phyloP scores from a whole-genome alignment of 1,140 invertebrate species.

The Dolichoris vasculosae region DNA sequence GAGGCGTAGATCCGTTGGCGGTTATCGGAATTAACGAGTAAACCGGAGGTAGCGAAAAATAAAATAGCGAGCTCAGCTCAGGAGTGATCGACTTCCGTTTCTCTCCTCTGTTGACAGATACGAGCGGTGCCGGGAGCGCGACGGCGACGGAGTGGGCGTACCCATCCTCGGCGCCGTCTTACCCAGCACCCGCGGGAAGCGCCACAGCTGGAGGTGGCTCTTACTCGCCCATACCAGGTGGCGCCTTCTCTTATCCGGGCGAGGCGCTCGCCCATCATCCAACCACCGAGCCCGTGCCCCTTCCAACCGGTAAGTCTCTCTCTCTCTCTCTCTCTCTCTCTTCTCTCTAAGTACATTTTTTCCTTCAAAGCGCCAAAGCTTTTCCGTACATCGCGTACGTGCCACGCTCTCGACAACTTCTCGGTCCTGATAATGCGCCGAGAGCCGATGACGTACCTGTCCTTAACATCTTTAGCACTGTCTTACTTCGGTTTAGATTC shows the following conservation, averaged over 20 bases:
- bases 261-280: constrained; percentile 72
- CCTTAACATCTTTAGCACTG: too few species aligned
- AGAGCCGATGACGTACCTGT: too few species aligned
- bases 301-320: constrained; percentile 65
- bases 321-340: constrained; percentile 2
- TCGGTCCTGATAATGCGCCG: too few species aligned
- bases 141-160: constrained; percentile 68
- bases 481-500: too few species aligned
- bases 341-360: neutral
- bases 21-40: too few species aligned
- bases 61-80: neutral
- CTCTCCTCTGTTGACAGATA: constrained; percentile 66
- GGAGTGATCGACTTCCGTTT: neutral
- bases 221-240: constrained; percentile 71
- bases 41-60: neutral
- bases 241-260: constrained; percentile 71
- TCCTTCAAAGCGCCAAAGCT: neutral
- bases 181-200: constrained; percentile 65
- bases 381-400: too few species aligned
- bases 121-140: constrained; percentile 53
- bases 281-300: constrained; percentile 70
- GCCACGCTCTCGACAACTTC: too few species aligned
- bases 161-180: constrained; percentile 69
- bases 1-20: too few species aligned
- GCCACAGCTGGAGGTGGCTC: constrained; percentile 67